Conservation (phyloP, 2,797 vertebrate species). For the Perodicticus potto region DNA sequence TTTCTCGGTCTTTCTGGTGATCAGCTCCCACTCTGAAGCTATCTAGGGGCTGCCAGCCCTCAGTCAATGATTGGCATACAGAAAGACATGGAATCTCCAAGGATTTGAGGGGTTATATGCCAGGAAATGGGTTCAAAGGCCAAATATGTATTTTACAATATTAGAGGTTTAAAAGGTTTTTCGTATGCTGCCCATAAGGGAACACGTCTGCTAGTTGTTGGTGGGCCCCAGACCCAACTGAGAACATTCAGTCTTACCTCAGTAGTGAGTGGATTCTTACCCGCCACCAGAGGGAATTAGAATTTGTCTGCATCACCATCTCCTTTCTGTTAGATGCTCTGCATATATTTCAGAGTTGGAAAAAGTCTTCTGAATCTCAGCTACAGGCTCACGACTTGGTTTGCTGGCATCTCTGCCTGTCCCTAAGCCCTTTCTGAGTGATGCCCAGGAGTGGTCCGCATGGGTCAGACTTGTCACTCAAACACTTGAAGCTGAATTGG, state of each 20-base stretch:
- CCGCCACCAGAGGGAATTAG: neutral
- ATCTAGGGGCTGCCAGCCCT: neutral
- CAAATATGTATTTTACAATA: neutral
- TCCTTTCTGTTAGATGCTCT: conserved; percentile 24
- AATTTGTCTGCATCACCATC: neutral
- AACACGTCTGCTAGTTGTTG: neutral
- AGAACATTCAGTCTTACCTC: neutral
- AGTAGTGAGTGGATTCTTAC: neutral
- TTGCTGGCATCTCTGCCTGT: neutral
- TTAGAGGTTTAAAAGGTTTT: neutral
- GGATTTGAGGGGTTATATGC: neutral
- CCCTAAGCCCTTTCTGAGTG: neutral
- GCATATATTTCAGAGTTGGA: neutral
- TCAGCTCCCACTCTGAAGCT: neutral
- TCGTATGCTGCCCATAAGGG: neutral
- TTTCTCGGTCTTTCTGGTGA: neutral
- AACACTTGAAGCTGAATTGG: neutral
- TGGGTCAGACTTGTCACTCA: neutral
- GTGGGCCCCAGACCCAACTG: neutral
- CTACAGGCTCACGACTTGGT: neutral
- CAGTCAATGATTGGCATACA: neutral
- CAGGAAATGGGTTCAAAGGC: neutral
- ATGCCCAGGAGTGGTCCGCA: neutral
- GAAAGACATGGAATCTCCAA: neutral
- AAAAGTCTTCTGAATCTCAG: neutral